phyloP scores from a whole-genome alignment of 2,888 invertebrate species.

The Protula sp. region DNA sequence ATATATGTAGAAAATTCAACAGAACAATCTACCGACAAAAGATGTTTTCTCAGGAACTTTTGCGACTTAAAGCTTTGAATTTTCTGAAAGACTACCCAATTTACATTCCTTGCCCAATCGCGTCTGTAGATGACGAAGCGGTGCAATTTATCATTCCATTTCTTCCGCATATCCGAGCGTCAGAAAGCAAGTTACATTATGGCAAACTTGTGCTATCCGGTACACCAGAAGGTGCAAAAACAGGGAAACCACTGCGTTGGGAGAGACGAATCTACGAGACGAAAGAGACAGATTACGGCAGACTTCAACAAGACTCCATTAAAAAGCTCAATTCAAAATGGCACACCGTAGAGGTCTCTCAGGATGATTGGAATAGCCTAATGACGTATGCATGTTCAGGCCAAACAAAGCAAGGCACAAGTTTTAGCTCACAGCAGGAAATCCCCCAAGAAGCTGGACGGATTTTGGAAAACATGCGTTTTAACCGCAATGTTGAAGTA shows the following conservation, averaged over 20 bases:
- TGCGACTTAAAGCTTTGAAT: constrained; percentile 1
- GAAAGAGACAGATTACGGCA: too few relatives aligned
- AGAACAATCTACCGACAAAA: neutral
- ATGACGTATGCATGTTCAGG: too few relatives aligned
- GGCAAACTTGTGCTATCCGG: constrained; percentile 25
- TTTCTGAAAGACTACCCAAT: constrained; percentile 30
- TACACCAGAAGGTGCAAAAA: constrained; percentile 18
- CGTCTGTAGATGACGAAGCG: constrained; percentile 25
- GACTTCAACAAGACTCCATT: too few relatives aligned
- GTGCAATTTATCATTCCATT: constrained; percentile 27
- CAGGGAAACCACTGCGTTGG: too few relatives aligned
- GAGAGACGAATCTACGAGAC: too few relatives aligned
- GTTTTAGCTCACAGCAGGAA: too few relatives aligned
- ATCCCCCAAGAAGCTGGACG: too few relatives aligned
- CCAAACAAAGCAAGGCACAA: too few relatives aligned
- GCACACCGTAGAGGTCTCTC: too few relatives aligned
- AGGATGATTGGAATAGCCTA: too few relatives aligned
- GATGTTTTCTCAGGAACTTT: constrained; percentile 2
- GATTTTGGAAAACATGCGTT: neutral
- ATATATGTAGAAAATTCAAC: constrained; percentile 20
- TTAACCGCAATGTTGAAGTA: too few relatives aligned
- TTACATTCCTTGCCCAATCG: constrained; percentile 31
- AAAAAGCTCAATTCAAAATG: too few relatives aligned
- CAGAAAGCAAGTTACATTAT: constrained; percentile 18
- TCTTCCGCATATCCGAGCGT: constrained; percentile 12